phyloP scores from a whole-genome alignment of 2,888 invertebrate species.

The Nowickia ferox region DNA sequence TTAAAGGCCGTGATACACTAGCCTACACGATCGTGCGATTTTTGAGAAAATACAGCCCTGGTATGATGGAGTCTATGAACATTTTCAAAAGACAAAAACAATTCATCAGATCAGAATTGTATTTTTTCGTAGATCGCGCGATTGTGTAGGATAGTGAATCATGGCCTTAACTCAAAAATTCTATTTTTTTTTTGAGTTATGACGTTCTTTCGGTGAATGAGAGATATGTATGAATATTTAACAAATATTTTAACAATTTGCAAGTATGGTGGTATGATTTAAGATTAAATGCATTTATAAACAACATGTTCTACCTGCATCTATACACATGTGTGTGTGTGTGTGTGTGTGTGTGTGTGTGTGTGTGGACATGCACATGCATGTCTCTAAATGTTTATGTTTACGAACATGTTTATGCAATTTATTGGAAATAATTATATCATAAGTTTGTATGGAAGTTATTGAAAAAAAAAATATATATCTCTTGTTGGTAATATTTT shows the following conservation, averaged over 20 bases:
- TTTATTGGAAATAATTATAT: constrained; percentile 40
- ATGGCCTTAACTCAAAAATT: too few species aligned
- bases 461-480: not conserved
- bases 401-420: constrained; percentile 27
- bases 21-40: too few species aligned
- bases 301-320: not conserved
- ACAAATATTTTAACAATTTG: constrained; percentile 38
- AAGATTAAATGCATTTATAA: not conserved
- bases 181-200: too few species aligned
- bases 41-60: too few species aligned
- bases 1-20: too few species aligned
- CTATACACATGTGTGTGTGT: not conserved
- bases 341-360: not conserved
- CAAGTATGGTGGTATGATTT: constrained; percentile 24
- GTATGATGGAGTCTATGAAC: too few species aligned
- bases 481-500: constrained; percentile 27
- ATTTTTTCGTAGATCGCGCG: too few species aligned
- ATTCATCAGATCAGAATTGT: too few species aligned
- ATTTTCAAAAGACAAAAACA: too few species aligned
- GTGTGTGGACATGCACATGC: not conserved
- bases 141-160: too few species aligned
- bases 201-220: too few species aligned
- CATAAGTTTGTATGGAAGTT: constrained; percentile 14
- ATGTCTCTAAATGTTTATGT: not conserved
- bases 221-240: too few species aligned